Evolutionary conservation across 1,140 invertebrate genomes (phyloP), one percentile per base, ranked within the genome.

Genomic region (Drosophila guanche): DNA sequence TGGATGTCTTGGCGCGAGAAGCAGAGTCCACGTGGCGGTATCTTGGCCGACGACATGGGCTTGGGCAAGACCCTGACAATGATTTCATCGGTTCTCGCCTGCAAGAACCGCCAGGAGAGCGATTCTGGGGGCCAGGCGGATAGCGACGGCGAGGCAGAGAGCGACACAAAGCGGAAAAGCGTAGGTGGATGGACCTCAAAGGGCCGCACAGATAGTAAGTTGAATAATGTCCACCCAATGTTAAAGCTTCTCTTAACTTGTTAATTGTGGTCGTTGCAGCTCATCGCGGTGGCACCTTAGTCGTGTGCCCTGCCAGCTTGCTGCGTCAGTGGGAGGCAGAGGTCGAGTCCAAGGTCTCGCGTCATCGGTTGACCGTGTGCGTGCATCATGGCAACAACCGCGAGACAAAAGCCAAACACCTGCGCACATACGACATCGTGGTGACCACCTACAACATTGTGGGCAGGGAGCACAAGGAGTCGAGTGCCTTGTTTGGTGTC

Each of bases 11-110:
- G 97, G 97, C 92, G 98, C 47, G 98, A 99, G 92, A 92, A 92
- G 5, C 95, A 98, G 91, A 93, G 93, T 69, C 97, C 97, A 0
- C 86, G 94, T 42, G 97, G 97, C 6, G 97, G 97, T 2, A 95
- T 97, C 41, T 69, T 91, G 47, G 97, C 97, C 53, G 98, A 99
- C 93, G 98, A 99, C 90, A 99, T 99, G 98, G 98, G 98, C 27
- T 92, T 97, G 0, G 96, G 95, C 0, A 99, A 99, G 92, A 99
- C 98, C 0, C 91, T 99, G 4, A 97, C 96, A 0, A 97, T 98
- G 95, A 97, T 99, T 65, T 94, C 97, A 0, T 91, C 98, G 3
- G 93, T 97, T 3, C 80, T 96, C 1, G 92, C 92, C 53, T 77
- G 81, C 8, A 89, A 91, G 55, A 80, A 69, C 66, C 16, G 62